These are phyloP conservation scores for Malacoctenus gilli DNA, from an alignment of 2,797 vertebrate species.

Conservation along the genomic window DNA sequence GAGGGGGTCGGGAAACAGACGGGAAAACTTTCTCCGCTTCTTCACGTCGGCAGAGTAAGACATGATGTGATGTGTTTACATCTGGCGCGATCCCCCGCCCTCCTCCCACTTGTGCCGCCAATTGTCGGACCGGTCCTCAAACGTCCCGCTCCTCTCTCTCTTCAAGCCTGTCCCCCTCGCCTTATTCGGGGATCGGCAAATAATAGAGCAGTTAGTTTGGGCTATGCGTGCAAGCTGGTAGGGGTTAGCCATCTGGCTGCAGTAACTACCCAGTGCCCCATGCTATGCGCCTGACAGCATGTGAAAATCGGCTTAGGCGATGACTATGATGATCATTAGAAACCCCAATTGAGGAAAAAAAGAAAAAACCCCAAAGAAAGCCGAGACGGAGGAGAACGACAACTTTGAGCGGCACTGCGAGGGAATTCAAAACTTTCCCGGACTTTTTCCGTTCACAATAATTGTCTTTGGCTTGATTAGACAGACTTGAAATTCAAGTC, in stretches of 20 bases:
- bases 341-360: constrained; percentile 24
- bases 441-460: background rate
- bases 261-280: constrained; percentile 67
- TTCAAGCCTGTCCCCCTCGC: constrained; percentile 51
- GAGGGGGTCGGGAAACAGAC: constrained; percentile 18
- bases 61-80: constrained; percentile 83
- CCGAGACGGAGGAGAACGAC: background rate
- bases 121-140: constrained; percentile 53
- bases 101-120: constrained; percentile 56
- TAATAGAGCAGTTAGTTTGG: constrained; percentile 71
- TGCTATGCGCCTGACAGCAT: constrained; percentile 77
- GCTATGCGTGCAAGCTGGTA: constrained; percentile 62
- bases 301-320: constrained; percentile 74
- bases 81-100: constrained; percentile 73
- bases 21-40: constrained; percentile 65
- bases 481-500: too few species aligned
- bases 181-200: constrained; percentile 59
- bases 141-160: constrained; percentile 55
- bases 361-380: too few species aligned
- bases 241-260: constrained; percentile 80
- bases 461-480: too few species aligned
- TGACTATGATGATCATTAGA: constrained; percentile 56
- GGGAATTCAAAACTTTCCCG: constrained; percentile 13
- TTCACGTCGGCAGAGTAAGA: constrained; percentile 78
- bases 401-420: constrained; percentile 26